Base-by-base conservation (phyloP, 2,888 invertebrate species). In the Spicauda simplicius region DNA sequence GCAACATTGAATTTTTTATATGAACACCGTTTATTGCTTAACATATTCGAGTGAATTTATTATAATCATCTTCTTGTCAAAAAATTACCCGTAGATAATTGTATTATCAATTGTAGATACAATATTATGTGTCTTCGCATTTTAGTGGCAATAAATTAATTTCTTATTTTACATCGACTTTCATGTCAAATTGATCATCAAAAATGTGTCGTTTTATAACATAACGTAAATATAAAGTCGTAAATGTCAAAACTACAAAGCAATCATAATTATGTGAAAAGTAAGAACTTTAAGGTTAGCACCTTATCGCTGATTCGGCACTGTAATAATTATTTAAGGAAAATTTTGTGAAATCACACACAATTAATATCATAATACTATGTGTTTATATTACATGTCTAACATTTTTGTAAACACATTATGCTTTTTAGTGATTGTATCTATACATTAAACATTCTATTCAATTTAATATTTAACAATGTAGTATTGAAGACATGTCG, bases 231-330 rank as follows among this genome's bases (percentile, higher is more conserved):
- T n/a, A 55, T n/a, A 55, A 30, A 30, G 10, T 41, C 37, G 33
- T 56, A 56, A 56, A 56, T 56, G 18, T 37, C 56, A 25, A 56
- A 37, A 56, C 10, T 37, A 56, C 10, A 16, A 18, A 56, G 18
- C 55, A 55, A 55, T 55, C 25, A 55, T 55, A n/a, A n/a, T n/a
- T n/a, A 16, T 55, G n/a, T 25, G 55, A 55, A 55, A 30, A 55
- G 55, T 25, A 55, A 55, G 30, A 55, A 55, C 30, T 55, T 55
- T 55, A 55, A 55, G 55, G 14, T 55, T 55, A n/a, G 55, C 30
- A 55, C 30, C n/a, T 55, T 7, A 55, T 14, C 12, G 30, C 55
- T 55, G 30, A 30, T 55, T 30, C 18, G 30, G 12, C 3, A n/a
- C 54, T 55, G 60, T 52, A 25, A 55, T 14, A 55, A 55, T 30